Base-by-base conservation (phyloP, 2,113 vertebrate genomes). In the Stercorarius parasiticus region DNA sequence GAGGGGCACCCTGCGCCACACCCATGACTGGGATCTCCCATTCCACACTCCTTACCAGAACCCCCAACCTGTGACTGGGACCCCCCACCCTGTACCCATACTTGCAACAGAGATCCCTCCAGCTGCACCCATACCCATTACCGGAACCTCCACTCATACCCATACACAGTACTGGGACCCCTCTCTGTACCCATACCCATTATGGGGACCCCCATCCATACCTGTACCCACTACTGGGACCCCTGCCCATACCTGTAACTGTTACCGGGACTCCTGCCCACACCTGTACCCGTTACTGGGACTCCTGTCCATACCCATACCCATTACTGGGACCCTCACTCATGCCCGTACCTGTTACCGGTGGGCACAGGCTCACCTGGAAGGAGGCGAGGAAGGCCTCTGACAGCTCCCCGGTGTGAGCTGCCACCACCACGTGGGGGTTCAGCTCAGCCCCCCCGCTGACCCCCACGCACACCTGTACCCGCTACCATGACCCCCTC, bases 111-210 rank as follows among this genome's bases (percentile, higher is more conserved):
- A 13, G 22, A 67, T 85, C 11, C 42, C n/a, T 38, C 42, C 62
- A 67, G 6, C n/a, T 62, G 56, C 76, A 80, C n/a, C 52, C 14
- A 13, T 11, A 47, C 11, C 22, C 15, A 3, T 50, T 55, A 34
- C 30, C 7, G 10, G 8, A 42, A 77, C 3, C 15, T 23, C 10
- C 30, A 45, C 20, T 6, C 42, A n/a, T n/a, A 69, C n/a, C 29
- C 0, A 0, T 12, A 45, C 20, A 13, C 13, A 3, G 4, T 45
- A 47, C 7, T 3, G 2, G 32, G 19, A 78, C 19, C 14, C 11
- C 9, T 4, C 6, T 25, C 26, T 15, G 3, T 18, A n/a, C 29
- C 15, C 8, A 43, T 45, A 45, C 45, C 45, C 18, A 19, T 8
- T 27, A 84, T 2, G 1, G 27, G 29, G 20, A 40, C 14, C 21